Evolutionary conservation across 2,797 vertebrate species (phyloP).

Genomic region (Ctenosaura bakeri): DNA sequence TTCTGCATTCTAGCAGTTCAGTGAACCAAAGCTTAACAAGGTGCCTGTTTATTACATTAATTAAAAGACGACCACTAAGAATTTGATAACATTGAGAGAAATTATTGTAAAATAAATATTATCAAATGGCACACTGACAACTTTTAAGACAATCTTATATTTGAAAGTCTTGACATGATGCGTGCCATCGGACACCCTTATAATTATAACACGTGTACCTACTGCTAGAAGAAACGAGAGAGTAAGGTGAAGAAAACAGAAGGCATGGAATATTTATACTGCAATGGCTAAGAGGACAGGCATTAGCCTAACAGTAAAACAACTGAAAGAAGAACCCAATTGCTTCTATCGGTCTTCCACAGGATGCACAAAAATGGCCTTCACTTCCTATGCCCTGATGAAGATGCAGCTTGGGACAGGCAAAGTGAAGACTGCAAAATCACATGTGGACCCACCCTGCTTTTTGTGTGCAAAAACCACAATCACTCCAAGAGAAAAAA

Average conservation of each 20-base stretch:
- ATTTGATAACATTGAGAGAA: not conserved
- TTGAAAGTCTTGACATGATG: not conserved
- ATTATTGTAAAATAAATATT: not conserved
- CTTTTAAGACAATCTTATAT: not conserved
- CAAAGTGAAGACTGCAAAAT: too few relatives aligned
- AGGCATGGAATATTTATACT: not conserved
- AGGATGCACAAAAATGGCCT: not conserved
- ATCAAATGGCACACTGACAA: not conserved
- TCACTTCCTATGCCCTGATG: not conserved
- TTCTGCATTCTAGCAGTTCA: slow-evolving; percentile 10
- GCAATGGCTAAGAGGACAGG: not conserved
- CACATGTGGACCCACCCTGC: too few relatives aligned
- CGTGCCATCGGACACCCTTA: not conserved
- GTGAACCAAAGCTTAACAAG: not conserved
- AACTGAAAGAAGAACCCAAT: not conserved
- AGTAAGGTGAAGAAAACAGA: not conserved
- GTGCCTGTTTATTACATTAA: not conserved
- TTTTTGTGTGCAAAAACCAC: too few relatives aligned
- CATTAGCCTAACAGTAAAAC: not conserved
- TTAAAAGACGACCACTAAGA: not conserved
- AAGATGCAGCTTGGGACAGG: not conserved
- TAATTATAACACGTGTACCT: not conserved
- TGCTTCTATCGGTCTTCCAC: not conserved
- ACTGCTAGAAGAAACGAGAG: not conserved
- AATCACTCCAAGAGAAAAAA: too few relatives aligned